Base-by-base conservation (phyloP, 2,888 invertebrate genomes). In the Andrena camellia region DNA sequence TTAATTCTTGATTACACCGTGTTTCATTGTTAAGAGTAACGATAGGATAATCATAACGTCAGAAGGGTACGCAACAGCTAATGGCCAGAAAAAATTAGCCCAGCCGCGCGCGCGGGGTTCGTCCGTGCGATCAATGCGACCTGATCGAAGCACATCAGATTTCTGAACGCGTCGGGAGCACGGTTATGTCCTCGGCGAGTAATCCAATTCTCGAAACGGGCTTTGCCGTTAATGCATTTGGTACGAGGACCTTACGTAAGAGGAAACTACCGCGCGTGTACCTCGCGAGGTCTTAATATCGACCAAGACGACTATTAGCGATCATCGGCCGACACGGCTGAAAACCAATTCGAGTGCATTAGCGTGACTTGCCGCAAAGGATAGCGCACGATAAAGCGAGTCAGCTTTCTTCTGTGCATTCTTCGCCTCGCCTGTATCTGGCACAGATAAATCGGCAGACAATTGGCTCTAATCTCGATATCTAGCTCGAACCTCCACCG, bases 121-220 rank as follows among this genome's bases (percentile, higher is more conserved):
- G 42, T 31, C 7, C n/a, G n/a, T 10, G 52, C 42, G 35, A 78
- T 81, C 60, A 71, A 78, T 63, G 48, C 54, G 54, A 33, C 60
- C 23, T 5, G 48, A 70, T 66, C 20, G 66, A 70, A 20, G 20
- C 26, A 17, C 68, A 17, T 75, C 52, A 52, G 64, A 52, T 81
- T 73, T 76, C 35, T 2, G 31, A 50, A 35, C 62, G 69, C 50
- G 66, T 70, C 62, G 42, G 31, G 59, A 29, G 64, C 62, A 66
- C 54, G 31, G 50, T 67, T 57, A 52, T 60, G 68, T 72, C 83
- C 77, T 81, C 77, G 64, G n/a, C n/a, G 72, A 23, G 35, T 73
- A 83, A 83, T 81, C 77, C 81, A 73, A 81, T 83, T 81, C 64
- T 17, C 64, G 20, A 72, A 77, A 66, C 69, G 66, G 35, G 81